Evolutionary conservation across 1,140 invertebrate genomes (phyloP).

Genomic region (Dinoponera quadriceps): DNA sequence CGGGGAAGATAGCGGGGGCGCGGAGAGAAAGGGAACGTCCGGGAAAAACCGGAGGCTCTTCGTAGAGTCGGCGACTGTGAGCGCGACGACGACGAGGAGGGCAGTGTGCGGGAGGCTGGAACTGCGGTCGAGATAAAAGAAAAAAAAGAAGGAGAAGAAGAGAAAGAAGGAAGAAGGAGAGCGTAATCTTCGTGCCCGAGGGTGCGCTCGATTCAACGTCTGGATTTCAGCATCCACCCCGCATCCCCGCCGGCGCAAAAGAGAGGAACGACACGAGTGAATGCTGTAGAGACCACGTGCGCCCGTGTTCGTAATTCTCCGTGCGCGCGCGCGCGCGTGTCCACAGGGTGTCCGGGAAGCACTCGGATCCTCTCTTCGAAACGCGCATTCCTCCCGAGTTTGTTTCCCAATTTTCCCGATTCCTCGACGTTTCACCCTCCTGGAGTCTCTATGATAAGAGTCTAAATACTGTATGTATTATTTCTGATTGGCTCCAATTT

Average conservation of each 20-base stretch:
- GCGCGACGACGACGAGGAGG: background rate
- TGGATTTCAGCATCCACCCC: constrained; percentile 56
- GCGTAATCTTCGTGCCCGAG: constrained; percentile 67
- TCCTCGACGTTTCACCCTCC: too few species aligned
- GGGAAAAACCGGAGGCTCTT: constrained; percentile 29
- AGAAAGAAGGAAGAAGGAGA: background rate
- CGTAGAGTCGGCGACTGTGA: too few species aligned
- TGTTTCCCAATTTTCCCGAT: too few species aligned
- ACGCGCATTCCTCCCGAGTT: background rate
- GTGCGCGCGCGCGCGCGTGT: background rate
- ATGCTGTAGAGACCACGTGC: background rate
- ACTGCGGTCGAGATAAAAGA: constrained; percentile 27
- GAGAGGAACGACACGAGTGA: constrained; percentile 9
- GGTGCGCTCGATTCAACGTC: constrained; percentile 61
- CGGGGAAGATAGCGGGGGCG: constrained; percentile 24
- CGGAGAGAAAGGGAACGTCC: constrained; percentile 8
- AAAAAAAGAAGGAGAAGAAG: background rate
- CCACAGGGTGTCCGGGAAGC: constrained; percentile 33
- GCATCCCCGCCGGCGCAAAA: background rate
- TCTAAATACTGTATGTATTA: too few species aligned
- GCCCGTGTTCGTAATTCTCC: constrained; percentile 27
- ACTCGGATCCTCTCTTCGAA: background rate
- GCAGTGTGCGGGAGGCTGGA: background rate
- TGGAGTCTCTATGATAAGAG: too few species aligned
- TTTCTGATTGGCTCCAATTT: too few species aligned